A percentile compares a stretch with the other conserved stretches of the same genome.
Conservation (phyloP, 1,140 invertebrate genomes). For the Penaeus japonicus region DNA sequence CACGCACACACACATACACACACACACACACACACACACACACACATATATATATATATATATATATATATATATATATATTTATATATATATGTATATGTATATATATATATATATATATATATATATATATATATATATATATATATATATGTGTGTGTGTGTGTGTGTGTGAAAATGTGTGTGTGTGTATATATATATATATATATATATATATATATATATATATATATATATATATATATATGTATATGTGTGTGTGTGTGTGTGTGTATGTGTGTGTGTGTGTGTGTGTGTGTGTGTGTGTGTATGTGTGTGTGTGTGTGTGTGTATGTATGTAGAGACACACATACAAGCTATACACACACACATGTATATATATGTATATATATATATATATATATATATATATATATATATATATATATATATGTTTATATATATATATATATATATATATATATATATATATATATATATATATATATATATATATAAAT, state of each 20-base stretch:
- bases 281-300: too few species aligned
- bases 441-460: constrained; percentile 18
- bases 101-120: constrained; percentile 18
- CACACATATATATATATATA: neutral
- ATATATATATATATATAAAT: constrained; percentile 14
- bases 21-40: neutral
- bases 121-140: constrained; percentile 15
- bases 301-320: constrained; percentile 7
- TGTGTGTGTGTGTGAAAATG: too few species aligned
- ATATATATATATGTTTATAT: constrained; percentile 8
- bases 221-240: constrained; percentile 18
- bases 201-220: constrained; percentile 18
- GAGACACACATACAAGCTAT: neutral
- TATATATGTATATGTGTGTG: constrained; percentile 15
- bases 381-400: neutral
- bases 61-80: neutral
- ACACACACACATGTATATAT: too few species aligned
- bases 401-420: neutral
- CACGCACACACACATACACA: too few species aligned
- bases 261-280: constrained; percentile 3
- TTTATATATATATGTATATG: neutral
- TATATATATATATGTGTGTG: constrained; percentile 13
- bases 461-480: constrained; percentile 18
- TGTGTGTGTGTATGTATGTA: constrained; percentile 11
- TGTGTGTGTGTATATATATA: neutral